Percentiles rank a stretch among this genome's conserved stretches.
These are phyloP conservation scores for Hemiprocne comata DNA, from an alignment of 2,113 vertebrate species.

Conservation along the genomic window DNA sequence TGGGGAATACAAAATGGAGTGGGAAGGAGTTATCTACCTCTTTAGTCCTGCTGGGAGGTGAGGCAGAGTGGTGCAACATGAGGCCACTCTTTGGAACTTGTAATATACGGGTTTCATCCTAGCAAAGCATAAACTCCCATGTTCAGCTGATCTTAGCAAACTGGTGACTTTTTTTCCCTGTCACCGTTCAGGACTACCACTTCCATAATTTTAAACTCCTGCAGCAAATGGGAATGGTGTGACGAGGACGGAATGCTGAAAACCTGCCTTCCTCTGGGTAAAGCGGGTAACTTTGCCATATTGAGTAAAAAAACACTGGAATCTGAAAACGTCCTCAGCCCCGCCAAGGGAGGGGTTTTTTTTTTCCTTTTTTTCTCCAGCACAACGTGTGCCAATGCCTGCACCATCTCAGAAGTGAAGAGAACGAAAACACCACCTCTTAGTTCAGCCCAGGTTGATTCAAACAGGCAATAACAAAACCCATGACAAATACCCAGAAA, in stretches of 20 bases:
- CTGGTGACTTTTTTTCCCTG: not conserved
- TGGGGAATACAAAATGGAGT: not conserved
- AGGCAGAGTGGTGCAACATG: not conserved
- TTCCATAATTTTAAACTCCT: not conserved
- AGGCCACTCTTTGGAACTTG: not conserved
- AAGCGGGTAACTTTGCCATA: slow-evolving; percentile 94
- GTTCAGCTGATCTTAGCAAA: not conserved
- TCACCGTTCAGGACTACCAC: not conserved
- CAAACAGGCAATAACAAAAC: slow-evolving; percentile 79
- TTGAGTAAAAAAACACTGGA: slow-evolving; percentile 97
- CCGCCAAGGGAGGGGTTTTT: slow-evolving; percentile 42
- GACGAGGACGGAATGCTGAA: slow-evolving; percentile 39
- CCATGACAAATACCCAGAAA: slow-evolving; percentile 72
- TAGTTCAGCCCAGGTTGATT: slow-evolving; percentile 75
- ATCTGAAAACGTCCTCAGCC: slow-evolving; percentile 79
- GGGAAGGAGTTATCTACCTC: slow-evolving; percentile 5
- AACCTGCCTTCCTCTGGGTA: slow-evolving; percentile 67
- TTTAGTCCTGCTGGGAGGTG: not conserved
- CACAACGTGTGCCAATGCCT: slow-evolving; percentile 89
- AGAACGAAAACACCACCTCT: slow-evolving; percentile 71
- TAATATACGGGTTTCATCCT: not conserved
- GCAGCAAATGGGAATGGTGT: slow-evolving; percentile 5
- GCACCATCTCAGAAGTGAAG: slow-evolving; percentile 93
- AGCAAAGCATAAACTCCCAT: not conserved
- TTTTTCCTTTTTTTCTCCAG: slow-evolving; percentile 43